These are phyloP conservation scores for Ammodytes dubius DNA, from an alignment of 2,113 vertebrate genomes.

Conservation along the genomic window DNA sequence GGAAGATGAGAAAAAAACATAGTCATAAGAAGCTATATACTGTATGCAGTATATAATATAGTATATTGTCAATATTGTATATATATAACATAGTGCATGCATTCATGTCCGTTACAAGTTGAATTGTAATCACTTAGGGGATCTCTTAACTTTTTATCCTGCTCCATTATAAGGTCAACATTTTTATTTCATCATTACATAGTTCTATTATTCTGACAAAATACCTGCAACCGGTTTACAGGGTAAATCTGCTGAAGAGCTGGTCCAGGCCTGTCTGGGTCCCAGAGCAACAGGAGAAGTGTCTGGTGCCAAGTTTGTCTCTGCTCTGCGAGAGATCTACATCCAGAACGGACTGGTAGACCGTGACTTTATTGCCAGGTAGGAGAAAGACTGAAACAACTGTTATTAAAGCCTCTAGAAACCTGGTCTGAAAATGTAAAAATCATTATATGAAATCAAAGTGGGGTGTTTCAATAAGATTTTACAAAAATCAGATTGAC, in stretches of 20 bases:
- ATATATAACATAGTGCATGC: no score
- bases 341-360: constrained; percentile 78
- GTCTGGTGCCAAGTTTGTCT: constrained; percentile 78
- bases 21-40: background rate
- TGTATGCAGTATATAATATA: no score
- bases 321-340: constrained; percentile 81
- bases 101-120: no score
- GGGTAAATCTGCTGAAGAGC: constrained; percentile 79
- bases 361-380: constrained; percentile 74
- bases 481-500: no score
- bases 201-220: background rate
- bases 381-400: background rate
- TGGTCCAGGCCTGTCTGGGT: constrained; percentile 81
- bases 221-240: constrained; percentile 35
- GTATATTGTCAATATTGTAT: no score
- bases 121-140: no score
- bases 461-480: no score
- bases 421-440: no score
- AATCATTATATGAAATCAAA: no score
- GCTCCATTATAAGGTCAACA: no score
- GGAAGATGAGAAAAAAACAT: background rate
- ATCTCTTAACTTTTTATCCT: no score
- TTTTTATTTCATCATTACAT: no score
- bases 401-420: background rate
- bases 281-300: constrained; percentile 78